These are phyloP conservation scores for Coecobrya sp. DNA, from an alignment of 2,888 invertebrate species.

Conservation along the genomic window DNA sequence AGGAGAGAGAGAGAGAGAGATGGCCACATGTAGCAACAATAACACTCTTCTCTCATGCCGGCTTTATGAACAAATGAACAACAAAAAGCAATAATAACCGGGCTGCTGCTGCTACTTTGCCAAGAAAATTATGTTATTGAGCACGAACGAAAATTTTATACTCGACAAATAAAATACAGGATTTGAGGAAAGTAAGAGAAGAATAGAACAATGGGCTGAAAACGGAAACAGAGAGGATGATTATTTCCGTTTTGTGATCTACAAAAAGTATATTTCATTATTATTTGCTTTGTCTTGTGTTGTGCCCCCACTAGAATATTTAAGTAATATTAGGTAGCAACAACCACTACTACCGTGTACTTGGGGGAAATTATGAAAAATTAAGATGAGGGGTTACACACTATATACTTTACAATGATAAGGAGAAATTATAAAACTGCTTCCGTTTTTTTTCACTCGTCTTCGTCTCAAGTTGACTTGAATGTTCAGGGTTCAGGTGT, in stretches of 20 bases:
- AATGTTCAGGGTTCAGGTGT: constrained; percentile 8
- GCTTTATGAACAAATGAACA: background rate
- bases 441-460: background rate
- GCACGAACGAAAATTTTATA: background rate
- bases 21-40: too few species aligned
- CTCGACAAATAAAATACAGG: constrained; percentile 3
- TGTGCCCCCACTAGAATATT: constrained; percentile 3
- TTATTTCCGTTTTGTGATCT: constrained; percentile 74
- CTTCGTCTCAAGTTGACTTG: background rate
- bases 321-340: background rate
- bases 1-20: too few species aligned
- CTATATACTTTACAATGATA: constrained; percentile 7
- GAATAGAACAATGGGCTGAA: constrained; percentile 56
- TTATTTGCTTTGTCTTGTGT: constrained; percentile 20
- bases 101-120: background rate
- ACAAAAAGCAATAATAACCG: background rate
- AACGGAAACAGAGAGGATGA: constrained; percentile 77
- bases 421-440: constrained; percentile 26
- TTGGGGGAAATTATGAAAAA: constrained; percentile 27
- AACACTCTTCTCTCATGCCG: background rate
- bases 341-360: background rate
- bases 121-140: constrained; percentile 11
- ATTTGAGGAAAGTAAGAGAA: constrained; percentile 14
- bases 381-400: constrained; percentile 1
- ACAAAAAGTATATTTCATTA: constrained; percentile 20